Conservation (phyloP, 2,113 vertebrate genomes). For the Microtus ochrogaster region DNA sequence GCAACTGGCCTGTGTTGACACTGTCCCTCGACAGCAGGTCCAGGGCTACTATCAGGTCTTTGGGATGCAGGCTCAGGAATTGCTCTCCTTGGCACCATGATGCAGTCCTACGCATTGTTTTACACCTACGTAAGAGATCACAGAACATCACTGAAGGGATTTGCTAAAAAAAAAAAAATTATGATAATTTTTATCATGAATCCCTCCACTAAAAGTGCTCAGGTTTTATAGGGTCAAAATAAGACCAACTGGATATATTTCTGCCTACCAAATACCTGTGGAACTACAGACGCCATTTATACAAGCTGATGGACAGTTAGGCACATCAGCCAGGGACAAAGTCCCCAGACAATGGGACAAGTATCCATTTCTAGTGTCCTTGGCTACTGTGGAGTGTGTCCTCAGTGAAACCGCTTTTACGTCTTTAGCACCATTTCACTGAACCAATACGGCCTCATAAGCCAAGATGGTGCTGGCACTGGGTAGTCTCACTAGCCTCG, state of each 20-base stretch:
- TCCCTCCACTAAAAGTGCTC: not conserved
- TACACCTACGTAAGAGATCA: slow-evolving; percentile 28
- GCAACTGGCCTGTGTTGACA: not conserved
- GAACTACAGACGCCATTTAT: accelerated
- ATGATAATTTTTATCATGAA: not conserved
- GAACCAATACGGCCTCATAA: not conserved
- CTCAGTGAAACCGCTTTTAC: not conserved
- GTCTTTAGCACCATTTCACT: not conserved
- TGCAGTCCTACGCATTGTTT: not conserved
- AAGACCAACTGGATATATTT: not conserved
- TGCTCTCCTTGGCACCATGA: not conserved
- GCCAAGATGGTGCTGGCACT: not conserved
- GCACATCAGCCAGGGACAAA: not conserved
- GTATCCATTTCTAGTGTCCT: not conserved
- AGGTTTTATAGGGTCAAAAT: not conserved
- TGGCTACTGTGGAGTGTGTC: not conserved
- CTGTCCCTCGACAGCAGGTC: not conserved
- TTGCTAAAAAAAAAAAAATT: no score
- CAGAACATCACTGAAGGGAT: not conserved
- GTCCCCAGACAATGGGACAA: accelerated
- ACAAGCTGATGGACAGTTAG: accelerated
- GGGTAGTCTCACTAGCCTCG: not conserved
- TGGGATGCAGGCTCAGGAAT: not conserved
- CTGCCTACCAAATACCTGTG: no score
- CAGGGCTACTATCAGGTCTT: not conserved